Base-by-base conservation (phyloP, 2,797 vertebrate species). In the Salarias fasciatus region DNA sequence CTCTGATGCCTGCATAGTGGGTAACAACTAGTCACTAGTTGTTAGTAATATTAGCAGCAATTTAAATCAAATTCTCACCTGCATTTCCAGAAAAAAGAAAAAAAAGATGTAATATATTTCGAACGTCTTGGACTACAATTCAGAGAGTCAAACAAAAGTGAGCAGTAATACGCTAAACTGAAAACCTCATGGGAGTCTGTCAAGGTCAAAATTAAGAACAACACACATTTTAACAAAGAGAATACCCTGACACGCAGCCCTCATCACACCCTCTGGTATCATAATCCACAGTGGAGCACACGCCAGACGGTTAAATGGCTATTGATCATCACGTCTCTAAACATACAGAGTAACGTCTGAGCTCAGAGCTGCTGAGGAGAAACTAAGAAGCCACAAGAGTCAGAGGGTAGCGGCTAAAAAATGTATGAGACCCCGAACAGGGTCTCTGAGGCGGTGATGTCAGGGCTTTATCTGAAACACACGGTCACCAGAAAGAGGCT, bases 391-490 rank as follows among this genome's bases (percentile, higher is more conserved):
- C 30, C 18, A 3, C 50, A 6, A 10, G 13, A 35, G 37, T 6
- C 2, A 35, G 31, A 57, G 11, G 67, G 24, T 14, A 57, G 57
- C 4, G 5, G 50, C 30, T 72, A 14, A 77, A 82, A 72, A 65
- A 78, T 75, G 61, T 14, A 75, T 59, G 49, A 81, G 38, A 36
- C 1, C 2, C 30, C 36, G 8, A 29, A 28, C 45, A 3, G 41
- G 29, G 7, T 49, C 58, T 58, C 42, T 0, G 15, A 37, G 46
- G 60, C 0, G 38, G 69, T 81, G 79, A 89, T 76, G 76, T 90
- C 86, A 88, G 77, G 68, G 66, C 77, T 53, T 56, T 62, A 44
- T 58, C 14, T 31, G 43, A 43, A 35, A 38, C 57, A 57, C 36
- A 15, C 31, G 50, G 47, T 52, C 75, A 59, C 63, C 56, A 42